These are phyloP conservation scores for Heteractis magnifica DNA, from an alignment of 92 coral and sea anemone genomes.

Conservation along the genomic window DNA sequence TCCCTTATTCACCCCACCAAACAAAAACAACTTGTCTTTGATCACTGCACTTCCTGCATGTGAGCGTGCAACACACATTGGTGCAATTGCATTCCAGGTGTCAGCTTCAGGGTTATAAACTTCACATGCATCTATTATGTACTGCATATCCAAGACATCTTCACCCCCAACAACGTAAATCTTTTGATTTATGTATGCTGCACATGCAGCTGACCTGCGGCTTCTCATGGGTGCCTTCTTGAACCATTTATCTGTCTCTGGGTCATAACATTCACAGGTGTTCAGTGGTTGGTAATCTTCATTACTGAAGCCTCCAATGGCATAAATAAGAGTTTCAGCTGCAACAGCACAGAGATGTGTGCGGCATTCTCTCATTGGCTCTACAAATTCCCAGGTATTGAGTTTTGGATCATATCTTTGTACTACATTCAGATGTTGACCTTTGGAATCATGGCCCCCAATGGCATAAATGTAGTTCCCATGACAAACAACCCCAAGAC, in stretches of 20 bases:
- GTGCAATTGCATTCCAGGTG: conserved; percentile 61
- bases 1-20: conserved; percentile 68
- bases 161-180: conserved; percentile 78
- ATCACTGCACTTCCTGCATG: conserved; percentile 64
- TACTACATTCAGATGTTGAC: conserved; percentile 59
- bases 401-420: conserved; percentile 70
- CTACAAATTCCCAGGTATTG: conserved; percentile 73
- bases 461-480: conserved; percentile 71
- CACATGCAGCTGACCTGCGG: conserved; percentile 69
- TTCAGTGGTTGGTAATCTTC: conserved; percentile 65
- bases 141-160: conserved; percentile 58
- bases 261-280: conserved; percentile 65
- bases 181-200: conserved; percentile 40
- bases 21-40: conserved; percentile 58
- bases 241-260: conserved; percentile 54
- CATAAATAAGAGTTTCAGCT: conserved; percentile 45
- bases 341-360: conserved; percentile 68
- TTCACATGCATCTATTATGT: conserved; percentile 68
- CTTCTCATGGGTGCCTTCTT: conserved; percentile 63
- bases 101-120: conserved; percentile 57
- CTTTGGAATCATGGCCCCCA: conserved; percentile 70
- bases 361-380: conserved; percentile 63
- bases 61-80: conserved; percentile 61
- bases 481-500: conserved; percentile 68
- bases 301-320: conserved; percentile 79